Evolutionary conservation across 1,140 invertebrate genomes (phyloP).

Genomic region (Andricus grossulariae): DNA sequence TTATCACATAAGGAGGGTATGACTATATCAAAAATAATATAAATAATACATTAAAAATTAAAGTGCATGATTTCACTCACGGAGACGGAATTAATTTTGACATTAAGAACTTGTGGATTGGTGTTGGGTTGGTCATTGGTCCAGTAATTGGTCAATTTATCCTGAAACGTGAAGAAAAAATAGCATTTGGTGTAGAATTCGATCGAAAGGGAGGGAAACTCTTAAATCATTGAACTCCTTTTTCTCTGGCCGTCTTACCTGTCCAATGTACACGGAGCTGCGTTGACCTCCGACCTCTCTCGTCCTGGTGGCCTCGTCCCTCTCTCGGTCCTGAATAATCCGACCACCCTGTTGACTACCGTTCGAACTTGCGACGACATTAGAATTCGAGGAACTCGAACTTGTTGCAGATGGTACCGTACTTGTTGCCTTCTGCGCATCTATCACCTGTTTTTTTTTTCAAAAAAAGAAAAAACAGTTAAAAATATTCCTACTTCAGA

Average conservation of each 20-base stretch:
- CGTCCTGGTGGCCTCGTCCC: slow-evolving; percentile 64
- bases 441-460: slow-evolving; percentile 5
- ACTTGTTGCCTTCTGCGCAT: slow-evolving; percentile 13
- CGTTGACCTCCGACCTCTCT: slow-evolving; percentile 67
- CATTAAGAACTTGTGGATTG: slow-evolving; percentile 64
- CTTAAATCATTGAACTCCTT: slow-evolving; percentile 58
- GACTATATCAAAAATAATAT: too few relatives aligned
- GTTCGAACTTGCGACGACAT: slow-evolving; percentile 48
- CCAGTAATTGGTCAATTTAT: slow-evolving; percentile 73
- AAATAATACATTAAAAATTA: too few relatives aligned
- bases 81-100: slow-evolving; percentile 70
- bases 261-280: slow-evolving; percentile 70
- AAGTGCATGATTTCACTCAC: slow-evolving; percentile 54
- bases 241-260: slow-evolving; percentile 63
- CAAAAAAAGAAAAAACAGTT: neutral
- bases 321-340: slow-evolving; percentile 66
- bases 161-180: slow-evolving; percentile 63
- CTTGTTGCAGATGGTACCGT: slow-evolving; percentile 34
- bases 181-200: slow-evolving; percentile 48
- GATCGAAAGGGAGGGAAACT: slow-evolving; percentile 44
- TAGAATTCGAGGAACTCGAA: slow-evolving; percentile 30
- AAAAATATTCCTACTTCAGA: neutral
- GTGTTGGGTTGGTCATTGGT: slow-evolving; percentile 58
- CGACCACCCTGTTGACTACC: slow-evolving; percentile 62
- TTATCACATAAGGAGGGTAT: too few relatives aligned